Conservation (phyloP, 2,113 vertebrate genomes). For the Megatriorchis doriae region DNA sequence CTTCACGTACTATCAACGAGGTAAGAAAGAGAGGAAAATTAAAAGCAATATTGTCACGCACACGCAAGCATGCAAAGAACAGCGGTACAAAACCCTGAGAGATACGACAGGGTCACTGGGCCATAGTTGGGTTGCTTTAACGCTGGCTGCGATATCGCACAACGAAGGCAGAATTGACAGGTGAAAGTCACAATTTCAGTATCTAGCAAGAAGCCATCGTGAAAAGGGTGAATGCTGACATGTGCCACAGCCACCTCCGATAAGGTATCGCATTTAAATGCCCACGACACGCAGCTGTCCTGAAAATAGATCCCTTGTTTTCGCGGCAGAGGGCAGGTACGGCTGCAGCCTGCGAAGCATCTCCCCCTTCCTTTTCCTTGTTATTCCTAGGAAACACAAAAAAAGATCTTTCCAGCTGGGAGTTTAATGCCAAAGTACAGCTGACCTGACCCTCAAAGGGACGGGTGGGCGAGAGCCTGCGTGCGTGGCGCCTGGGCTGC, state of each 20-base stretch:
- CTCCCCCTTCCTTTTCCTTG: neutral
- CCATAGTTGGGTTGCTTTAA: accelerated
- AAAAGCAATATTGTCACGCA: neutral
- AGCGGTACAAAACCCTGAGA: neutral
- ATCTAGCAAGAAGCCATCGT: neutral
- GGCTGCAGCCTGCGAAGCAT: neutral
- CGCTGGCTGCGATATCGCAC: accelerated
- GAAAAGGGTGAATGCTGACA: neutral
- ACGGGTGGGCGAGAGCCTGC: neutral
- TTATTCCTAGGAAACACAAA: neutral
- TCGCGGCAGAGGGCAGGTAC: accelerated
- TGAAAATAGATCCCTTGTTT: neutral
- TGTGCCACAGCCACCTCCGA: neutral
- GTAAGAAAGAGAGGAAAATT: neutral
- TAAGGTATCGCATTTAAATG: neutral
- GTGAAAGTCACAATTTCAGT: neutral
- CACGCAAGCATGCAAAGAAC: accelerated
- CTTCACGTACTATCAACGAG: neutral
- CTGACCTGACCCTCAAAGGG: neutral
- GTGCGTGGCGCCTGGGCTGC: accelerated
- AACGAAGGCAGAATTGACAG: neutral
- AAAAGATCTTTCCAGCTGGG: neutral
- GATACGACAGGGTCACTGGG: accelerated
- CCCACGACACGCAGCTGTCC: neutral
- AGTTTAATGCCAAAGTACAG: neutral